These are phyloP conservation scores for Oreortyx pictus DNA, from an alignment of 2,797 vertebrate species.

Conservation along the genomic window DNA sequence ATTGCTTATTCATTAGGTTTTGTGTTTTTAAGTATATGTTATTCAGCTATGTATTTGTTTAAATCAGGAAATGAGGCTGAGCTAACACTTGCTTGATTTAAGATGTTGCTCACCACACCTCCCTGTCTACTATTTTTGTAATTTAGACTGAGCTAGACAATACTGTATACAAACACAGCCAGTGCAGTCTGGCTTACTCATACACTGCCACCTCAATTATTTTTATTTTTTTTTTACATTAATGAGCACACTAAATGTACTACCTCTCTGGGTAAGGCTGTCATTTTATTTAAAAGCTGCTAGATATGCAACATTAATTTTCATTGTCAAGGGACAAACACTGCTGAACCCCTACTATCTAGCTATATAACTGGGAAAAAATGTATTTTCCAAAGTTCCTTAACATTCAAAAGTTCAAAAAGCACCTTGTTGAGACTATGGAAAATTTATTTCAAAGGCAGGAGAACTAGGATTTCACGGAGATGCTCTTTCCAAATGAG, in stretches of 20 bases:
- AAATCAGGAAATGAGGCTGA: constrained; percentile 22
- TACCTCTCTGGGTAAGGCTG: not conserved
- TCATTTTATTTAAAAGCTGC: not conserved
- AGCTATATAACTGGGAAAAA: not conserved
- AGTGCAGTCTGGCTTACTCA: not conserved
- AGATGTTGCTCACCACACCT: not conserved
- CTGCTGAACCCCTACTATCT: not conserved
- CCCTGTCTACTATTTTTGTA: not conserved
- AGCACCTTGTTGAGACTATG: not conserved
- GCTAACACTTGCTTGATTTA: constrained; percentile 27
- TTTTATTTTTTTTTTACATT: not conserved
- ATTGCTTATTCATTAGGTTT: constrained; percentile 52
- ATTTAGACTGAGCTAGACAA: not conserved
- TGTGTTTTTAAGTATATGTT: constrained; percentile 30
- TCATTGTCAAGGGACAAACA: not conserved
- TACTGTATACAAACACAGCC: not conserved
- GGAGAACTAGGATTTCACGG: not conserved
- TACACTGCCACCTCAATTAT: not conserved
- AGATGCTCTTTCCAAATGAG: not conserved
- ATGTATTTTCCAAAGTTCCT: not conserved
- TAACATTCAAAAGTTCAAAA: not conserved
- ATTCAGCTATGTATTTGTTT: constrained; percentile 31
- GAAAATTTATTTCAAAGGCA: not conserved
- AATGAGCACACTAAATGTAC: not conserved
- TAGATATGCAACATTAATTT: not conserved